Percentiles rank a stretch among this genome's conserved stretches.
These are phyloP conservation scores for Cheilosia grossa DNA, from an alignment of 2,888 invertebrate species.

Conservation along the genomic window DNA sequence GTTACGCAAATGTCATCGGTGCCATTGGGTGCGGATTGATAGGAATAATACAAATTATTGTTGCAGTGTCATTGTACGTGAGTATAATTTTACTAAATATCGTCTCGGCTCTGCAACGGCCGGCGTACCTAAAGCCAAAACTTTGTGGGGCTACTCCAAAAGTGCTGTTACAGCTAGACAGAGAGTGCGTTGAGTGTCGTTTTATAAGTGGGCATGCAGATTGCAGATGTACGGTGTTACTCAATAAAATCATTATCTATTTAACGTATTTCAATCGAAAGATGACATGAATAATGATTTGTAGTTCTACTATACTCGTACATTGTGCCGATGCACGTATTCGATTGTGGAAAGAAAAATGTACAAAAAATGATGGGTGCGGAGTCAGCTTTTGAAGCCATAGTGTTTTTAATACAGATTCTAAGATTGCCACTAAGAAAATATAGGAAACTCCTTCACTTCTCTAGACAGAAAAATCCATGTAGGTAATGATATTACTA, in stretches of 20 bases:
- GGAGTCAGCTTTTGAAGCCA: background rate
- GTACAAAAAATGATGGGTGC: background rate
- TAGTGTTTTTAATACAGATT: too few species aligned
- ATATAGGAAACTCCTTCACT: too few species aligned
- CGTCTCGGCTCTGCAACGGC: too few species aligned
- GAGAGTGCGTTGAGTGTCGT: too few species aligned
- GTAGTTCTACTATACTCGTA: background rate
- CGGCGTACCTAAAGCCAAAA: too few species aligned
- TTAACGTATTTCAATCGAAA: constrained; percentile 7
- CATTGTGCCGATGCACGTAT: background rate
- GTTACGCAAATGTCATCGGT: constrained; percentile 48
- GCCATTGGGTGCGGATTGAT: background rate
- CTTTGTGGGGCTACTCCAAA: background rate
- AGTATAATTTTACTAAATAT: constrained; percentile 16
- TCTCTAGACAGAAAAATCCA: too few species aligned
- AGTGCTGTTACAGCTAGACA: too few species aligned
- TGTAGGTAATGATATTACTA: too few species aligned
- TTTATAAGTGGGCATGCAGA: too few species aligned
- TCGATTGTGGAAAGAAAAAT: background rate
- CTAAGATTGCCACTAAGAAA: too few species aligned
- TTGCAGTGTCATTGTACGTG: constrained; percentile 33
- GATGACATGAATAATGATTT: constrained; percentile 33
- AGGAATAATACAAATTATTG: background rate
- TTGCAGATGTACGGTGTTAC: constrained; percentile 24
- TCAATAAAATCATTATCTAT: constrained; percentile 12